These are phyloP conservation scores for Periphyllus acericola DNA, from an alignment of 2,888 invertebrate genomes.

Conservation along the genomic window DNA sequence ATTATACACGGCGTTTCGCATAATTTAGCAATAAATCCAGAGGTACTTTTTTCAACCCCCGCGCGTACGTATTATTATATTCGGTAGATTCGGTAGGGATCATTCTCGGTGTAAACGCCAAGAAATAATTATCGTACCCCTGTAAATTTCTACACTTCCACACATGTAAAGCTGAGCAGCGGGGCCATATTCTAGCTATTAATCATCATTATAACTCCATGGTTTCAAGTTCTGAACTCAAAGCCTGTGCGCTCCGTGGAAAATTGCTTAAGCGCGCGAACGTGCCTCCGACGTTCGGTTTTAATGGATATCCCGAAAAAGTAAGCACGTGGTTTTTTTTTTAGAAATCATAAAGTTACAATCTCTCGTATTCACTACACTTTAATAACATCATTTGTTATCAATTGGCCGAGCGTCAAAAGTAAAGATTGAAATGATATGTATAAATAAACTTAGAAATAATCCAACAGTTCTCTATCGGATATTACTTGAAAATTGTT, in stretches of 20 bases:
- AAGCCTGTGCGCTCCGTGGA: neutral
- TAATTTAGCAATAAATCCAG: constrained; percentile 21
- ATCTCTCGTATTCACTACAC: neutral
- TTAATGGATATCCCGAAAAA: neutral
- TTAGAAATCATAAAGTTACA: neutral
- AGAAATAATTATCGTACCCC: constrained; percentile 9
- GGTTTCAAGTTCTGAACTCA: constrained; percentile 19
- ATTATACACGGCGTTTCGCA: neutral
- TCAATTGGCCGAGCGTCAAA: neutral
- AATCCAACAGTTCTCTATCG: too few relatives aligned
- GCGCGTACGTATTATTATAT: too few relatives aligned
- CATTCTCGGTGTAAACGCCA: neutral
- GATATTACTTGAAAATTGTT: too few relatives aligned
- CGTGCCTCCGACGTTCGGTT: neutral
- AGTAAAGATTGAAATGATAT: neutral
- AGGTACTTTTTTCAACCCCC: neutral
- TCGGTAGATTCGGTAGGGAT: neutral
- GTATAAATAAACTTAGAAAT: too few relatives aligned
- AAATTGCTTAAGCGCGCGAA: constrained; percentile 9
- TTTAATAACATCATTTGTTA: neutral
- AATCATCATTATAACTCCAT: constrained; percentile 27
- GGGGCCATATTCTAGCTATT: neutral
- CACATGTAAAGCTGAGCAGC: neutral
- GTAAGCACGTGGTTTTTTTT: neutral
- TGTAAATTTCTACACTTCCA: neutral